These are phyloP conservation scores for Hypomesus transpacificus DNA, from an alignment of 2,113 vertebrate species.

Conservation along the genomic window DNA sequence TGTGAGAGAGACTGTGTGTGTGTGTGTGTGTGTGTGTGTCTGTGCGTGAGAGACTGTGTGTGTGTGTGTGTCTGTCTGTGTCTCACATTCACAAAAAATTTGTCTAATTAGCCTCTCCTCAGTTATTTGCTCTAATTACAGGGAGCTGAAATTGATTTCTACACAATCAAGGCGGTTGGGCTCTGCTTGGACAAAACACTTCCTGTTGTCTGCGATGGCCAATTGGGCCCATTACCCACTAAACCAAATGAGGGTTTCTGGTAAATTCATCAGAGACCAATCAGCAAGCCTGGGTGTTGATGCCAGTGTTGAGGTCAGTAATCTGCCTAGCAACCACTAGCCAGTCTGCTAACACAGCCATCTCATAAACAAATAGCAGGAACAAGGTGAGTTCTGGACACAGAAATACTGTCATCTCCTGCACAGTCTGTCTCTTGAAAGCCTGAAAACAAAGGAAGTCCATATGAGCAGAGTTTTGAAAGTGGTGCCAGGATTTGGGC, in stretches of 20 bases:
- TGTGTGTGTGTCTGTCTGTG: not conserved
- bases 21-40: slow-evolving; percentile 17
- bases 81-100: not conserved
- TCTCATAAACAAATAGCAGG: not conserved
- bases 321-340: not conserved
- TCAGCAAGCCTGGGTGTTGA: not conserved
- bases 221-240: slow-evolving; percentile 4
- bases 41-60: slow-evolving; percentile 4
- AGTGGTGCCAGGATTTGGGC: not conserved
- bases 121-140: slow-evolving; percentile 21
- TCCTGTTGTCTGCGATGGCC: slow-evolving; percentile 8
- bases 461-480: not conserved
- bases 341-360: not conserved
- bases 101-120: slow-evolving; percentile 11
- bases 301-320: not conserved
- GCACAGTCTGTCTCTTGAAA: too few relatives aligned
- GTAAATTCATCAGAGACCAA: not conserved
- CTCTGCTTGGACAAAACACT: slow-evolving; percentile 18
- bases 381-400: not conserved
- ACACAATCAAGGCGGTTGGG: slow-evolving; percentile 27
- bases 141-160: slow-evolving; percentile 24
- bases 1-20: slow-evolving; percentile 8
- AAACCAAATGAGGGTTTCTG: slow-evolving; percentile 1
- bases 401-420: too few relatives aligned
- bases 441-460: too few relatives aligned